These are phyloP conservation scores for Zoanthus solanderi DNA, from an alignment of 92 coral and sea anemone species.

Conservation along the genomic window DNA sequence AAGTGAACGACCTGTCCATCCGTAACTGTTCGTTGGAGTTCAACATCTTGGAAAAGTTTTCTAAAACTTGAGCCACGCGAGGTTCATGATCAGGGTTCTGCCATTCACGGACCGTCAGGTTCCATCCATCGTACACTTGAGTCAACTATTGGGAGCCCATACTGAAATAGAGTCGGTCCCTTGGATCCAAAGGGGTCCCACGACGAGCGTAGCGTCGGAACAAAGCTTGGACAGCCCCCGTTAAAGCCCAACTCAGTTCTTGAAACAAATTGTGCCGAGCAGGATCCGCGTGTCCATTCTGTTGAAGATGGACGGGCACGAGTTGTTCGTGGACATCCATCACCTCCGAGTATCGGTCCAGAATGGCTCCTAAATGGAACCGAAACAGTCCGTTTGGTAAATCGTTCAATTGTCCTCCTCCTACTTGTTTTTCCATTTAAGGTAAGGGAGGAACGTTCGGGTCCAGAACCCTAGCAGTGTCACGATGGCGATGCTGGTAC, in stretches of 20 bases:
- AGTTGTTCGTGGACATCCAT: background rate
- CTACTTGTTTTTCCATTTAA: background rate
- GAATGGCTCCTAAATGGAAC: background rate
- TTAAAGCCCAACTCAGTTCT: background rate
- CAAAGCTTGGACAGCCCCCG: too few relatives aligned
- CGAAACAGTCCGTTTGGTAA: background rate
- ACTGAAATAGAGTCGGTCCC: too few relatives aligned
- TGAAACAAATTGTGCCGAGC: background rate
- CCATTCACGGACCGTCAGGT: too few relatives aligned
- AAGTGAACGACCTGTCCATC: too few relatives aligned
- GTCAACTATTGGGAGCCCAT: too few relatives aligned
- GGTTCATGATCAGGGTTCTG: too few relatives aligned
- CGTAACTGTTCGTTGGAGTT: background rate
- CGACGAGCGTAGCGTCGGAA: too few relatives aligned
- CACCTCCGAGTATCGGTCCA: background rate
- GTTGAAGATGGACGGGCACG: background rate
- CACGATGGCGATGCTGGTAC: background rate
- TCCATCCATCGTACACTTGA: too few relatives aligned
- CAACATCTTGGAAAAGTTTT: background rate
- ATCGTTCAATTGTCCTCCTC: background rate
- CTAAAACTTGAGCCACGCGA: background rate
- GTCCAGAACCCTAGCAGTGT: background rate
- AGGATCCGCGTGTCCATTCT: background rate
- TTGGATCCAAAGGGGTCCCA: too few relatives aligned
- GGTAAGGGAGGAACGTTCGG: background rate